These are phyloP conservation scores for Rhinopomastus cyanomelas DNA, from an alignment of 2,113 vertebrate species.

Conservation along the genomic window DNA sequence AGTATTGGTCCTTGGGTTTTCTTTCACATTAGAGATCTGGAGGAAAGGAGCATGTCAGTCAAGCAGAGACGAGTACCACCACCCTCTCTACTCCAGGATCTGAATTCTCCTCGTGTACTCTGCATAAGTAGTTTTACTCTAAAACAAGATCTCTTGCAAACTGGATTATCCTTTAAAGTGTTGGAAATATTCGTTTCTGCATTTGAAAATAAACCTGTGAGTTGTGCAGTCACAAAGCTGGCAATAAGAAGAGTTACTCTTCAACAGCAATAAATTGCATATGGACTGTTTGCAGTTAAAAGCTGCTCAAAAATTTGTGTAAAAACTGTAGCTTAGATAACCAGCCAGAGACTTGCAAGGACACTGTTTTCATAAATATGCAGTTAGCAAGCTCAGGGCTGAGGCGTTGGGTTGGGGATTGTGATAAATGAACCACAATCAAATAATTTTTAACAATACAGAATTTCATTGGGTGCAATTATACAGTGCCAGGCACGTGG, in stretches of 20 bases:
- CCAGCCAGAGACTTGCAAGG: neutral
- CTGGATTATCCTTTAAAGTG: neutral
- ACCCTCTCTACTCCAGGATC: neutral
- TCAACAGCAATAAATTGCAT: neutral
- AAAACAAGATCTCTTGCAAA: neutral
- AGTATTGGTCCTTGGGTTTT: too few species aligned
- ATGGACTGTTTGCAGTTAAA: neutral
- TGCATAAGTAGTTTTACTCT: neutral
- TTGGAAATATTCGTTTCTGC: neutral
- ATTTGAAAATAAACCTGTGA: neutral
- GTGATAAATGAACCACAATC: too few species aligned
- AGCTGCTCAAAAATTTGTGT: neutral
- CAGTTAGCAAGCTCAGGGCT: rapidly evolving
- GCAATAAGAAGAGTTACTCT: neutral
- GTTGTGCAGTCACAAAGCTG: neutral
- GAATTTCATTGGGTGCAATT: too few species aligned
- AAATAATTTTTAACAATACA: too few species aligned
- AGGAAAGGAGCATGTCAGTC: too few species aligned
- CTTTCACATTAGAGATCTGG: too few species aligned
- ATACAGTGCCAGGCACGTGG: too few species aligned
- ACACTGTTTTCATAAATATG: neutral
- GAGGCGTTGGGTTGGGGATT: rapidly evolving
- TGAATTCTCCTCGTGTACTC: neutral
- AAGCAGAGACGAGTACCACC: too few species aligned
- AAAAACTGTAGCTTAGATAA: neutral